Conservation (phyloP, 2,888 invertebrate genomes). For the Archips crataeganus region DNA sequence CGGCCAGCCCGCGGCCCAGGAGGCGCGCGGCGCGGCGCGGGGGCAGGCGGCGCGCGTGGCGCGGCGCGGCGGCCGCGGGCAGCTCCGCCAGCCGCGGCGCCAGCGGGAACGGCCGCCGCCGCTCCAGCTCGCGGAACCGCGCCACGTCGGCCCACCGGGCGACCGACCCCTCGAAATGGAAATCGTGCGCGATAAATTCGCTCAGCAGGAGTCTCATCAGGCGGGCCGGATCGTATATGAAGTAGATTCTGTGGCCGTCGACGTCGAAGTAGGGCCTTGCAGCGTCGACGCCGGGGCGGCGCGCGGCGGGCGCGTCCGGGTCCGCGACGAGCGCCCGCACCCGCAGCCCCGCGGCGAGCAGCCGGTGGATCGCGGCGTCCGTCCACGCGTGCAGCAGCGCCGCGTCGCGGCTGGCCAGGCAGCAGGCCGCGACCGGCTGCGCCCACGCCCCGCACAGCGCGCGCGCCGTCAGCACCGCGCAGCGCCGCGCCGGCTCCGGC, state of each 20-base stretch:
- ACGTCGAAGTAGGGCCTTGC: slow-evolving; percentile 18
- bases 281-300: background rate
- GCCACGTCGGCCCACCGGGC: slow-evolving; percentile 20
- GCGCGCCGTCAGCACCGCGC: slow-evolving; percentile 7
- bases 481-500: slow-evolving; percentile 21
- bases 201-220: slow-evolving; percentile 25
- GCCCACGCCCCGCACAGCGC: slow-evolving; percentile 19
- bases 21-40: background rate
- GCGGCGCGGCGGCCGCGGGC: background rate
- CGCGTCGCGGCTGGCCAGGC: background rate
- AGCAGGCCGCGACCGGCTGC: slow-evolving; percentile 22
- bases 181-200: slow-evolving; percentile 16
- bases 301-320: background rate
- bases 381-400: slow-evolving; percentile 6
- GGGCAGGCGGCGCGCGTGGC: background rate
- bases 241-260: slow-evolving; percentile 13
- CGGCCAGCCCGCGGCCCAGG: slow-evolving; percentile 1
- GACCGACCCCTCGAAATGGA: slow-evolving; percentile 14
- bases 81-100: slow-evolving; percentile 23
- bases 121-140: slow-evolving; percentile 14
- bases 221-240: slow-evolving; percentile 21
- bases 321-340: slow-evolving; percentile 24
- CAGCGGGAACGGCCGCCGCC: slow-evolving; percentile 17
- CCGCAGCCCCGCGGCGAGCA: slow-evolving; percentile 10
- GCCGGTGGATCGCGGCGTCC: slow-evolving; percentile 1